These are phyloP conservation scores for Acanthochromis polyacanthus DNA, from an alignment of 2,113 vertebrate species.

Conservation along the genomic window DNA sequence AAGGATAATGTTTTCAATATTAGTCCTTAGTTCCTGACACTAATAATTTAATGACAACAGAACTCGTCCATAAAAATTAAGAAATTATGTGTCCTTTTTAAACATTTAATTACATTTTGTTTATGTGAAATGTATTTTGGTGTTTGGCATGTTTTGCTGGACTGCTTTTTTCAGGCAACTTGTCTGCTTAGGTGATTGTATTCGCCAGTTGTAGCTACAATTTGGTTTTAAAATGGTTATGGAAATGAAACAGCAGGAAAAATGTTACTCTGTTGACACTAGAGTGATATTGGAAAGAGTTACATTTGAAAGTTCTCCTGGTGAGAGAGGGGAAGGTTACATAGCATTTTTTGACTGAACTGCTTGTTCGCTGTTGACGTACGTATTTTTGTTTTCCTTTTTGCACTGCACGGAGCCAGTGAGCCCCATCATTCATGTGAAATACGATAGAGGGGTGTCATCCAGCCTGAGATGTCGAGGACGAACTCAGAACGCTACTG, in stretches of 20 bases:
- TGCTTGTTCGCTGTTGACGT: conserved; percentile 44
- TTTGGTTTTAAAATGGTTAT: conserved; percentile 39
- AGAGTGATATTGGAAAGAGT: conserved; percentile 22
- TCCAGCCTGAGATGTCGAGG: conserved; percentile 32
- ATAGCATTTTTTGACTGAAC: conserved; percentile 65
- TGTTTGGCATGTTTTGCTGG: conserved; percentile 62
- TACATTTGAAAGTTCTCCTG: conserved; percentile 65
- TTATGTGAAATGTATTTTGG: conserved; percentile 54
- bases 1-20: conserved; percentile 48
- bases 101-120: conserved; percentile 50
- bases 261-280: conserved; percentile 31
- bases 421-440: conserved; percentile 58
- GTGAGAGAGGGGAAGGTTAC: conserved; percentile 65
- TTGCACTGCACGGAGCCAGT: conserved; percentile 71
- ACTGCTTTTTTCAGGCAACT: conserved; percentile 44
- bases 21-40: conserved; percentile 8
- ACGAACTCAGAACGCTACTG: conserved; percentile 63
- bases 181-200: conserved; percentile 67
- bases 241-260: conserved; percentile 32
- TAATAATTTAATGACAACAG: conserved; percentile 25
- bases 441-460: conserved; percentile 34
- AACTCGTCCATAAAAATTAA: conserved; percentile 52
- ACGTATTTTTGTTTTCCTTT: conserved; percentile 45
- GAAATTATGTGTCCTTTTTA: conserved; percentile 33
- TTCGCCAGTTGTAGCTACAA: conserved; percentile 56